Evolutionary conservation across 1,140 invertebrate species (phyloP).

Genomic region (Stegodyphus mimosarum): DNA sequence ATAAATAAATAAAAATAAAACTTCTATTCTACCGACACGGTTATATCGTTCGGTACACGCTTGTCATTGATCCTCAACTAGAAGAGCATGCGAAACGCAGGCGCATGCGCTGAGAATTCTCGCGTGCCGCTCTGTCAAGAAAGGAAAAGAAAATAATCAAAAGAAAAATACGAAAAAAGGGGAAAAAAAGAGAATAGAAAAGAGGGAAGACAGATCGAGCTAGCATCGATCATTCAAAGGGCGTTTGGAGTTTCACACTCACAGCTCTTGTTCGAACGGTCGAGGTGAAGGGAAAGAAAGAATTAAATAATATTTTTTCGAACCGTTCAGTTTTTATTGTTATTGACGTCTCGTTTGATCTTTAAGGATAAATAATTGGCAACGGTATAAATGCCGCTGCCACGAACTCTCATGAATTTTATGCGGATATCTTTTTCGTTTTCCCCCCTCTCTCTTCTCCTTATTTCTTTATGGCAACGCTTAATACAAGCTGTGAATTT

Average conservation of each 20-base stretch:
- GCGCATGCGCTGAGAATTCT: not conserved
- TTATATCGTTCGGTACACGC: not conserved
- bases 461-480: too few species aligned
- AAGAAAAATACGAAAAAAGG: not conserved
- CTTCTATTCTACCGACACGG: not conserved
- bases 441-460: too few species aligned
- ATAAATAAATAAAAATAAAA: too few species aligned
- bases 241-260: not conserved
- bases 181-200: not conserved
- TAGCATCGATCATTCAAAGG: slow-evolving; percentile 39
- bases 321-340: not conserved
- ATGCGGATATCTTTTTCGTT: too few species aligned
- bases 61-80: not conserved
- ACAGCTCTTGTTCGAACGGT: slow-evolving; percentile 6
- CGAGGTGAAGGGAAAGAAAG: not conserved
- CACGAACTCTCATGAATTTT: too few species aligned
- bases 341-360: not conserved
- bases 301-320: not conserved
- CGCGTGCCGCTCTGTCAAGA: slow-evolving; percentile 1
- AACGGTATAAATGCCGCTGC: too few species aligned
- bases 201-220: not conserved
- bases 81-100: not conserved
- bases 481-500: too few species aligned
- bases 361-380: not conserved
- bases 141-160: not conserved